phyloP scores from a whole-genome alignment of 2,888 invertebrate species.

The Limnephilus rhombicus region DNA sequence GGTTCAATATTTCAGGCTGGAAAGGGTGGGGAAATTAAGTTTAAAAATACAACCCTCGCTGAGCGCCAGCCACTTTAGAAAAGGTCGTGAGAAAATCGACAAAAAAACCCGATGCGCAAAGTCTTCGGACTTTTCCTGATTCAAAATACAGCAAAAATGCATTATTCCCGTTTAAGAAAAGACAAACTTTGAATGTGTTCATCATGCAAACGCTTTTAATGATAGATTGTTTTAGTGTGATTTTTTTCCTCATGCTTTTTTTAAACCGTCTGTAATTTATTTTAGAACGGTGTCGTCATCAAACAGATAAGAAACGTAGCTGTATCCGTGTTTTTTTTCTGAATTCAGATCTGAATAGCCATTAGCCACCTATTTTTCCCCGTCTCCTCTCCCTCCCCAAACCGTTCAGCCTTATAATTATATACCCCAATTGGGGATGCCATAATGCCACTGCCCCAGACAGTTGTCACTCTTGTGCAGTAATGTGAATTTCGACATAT shows the following conservation, averaged over 20 bases:
- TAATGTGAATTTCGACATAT: too few relatives aligned
- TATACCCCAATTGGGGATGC: too few relatives aligned
- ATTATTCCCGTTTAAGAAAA: background rate
- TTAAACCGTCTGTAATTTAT: too few relatives aligned
- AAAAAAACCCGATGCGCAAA: slow-evolving; percentile 6
- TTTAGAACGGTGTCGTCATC: too few relatives aligned
- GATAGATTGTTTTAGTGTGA: background rate
- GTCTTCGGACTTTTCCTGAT: background rate
- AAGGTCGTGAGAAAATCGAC: slow-evolving; percentile 33
- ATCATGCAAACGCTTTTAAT: background rate
- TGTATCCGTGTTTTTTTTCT: too few relatives aligned
- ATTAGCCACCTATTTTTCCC: too few relatives aligned
- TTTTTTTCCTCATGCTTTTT: background rate
- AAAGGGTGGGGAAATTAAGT: slow-evolving; percentile 42
- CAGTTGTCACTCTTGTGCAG: too few relatives aligned
- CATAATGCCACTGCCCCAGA: too few relatives aligned
- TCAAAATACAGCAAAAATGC: background rate
- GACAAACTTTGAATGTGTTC: background rate
- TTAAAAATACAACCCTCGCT: slow-evolving; percentile 43
- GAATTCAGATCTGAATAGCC: too few relatives aligned
- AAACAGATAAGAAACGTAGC: too few relatives aligned
- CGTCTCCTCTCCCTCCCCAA: too few relatives aligned
- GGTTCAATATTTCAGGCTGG: background rate
- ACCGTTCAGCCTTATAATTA: too few relatives aligned
- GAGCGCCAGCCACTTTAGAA: background rate